These are phyloP conservation scores for Drymodes brunneopygia DNA, from an alignment of 2,113 vertebrate genomes.

Conservation along the genomic window DNA sequence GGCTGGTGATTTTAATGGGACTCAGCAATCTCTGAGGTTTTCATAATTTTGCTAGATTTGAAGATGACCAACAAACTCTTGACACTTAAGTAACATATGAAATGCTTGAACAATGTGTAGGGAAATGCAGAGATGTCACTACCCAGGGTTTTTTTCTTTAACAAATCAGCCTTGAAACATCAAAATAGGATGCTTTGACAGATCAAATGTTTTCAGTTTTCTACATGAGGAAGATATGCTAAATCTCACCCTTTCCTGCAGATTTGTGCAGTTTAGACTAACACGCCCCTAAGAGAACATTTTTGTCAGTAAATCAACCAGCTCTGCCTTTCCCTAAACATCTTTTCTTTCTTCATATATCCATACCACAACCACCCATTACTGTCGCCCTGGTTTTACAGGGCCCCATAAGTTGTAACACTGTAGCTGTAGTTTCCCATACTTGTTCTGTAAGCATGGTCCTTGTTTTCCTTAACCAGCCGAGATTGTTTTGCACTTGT, in stretches of 20 bases:
- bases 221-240: not conserved
- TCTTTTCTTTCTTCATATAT: not conserved
- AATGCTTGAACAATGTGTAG: not conserved
- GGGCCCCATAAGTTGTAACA: no score
- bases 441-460: no score
- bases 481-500: no score
- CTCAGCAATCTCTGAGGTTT: not conserved
- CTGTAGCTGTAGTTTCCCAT: no score
- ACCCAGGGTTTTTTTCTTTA: not conserved
- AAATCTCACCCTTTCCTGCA: not conserved
- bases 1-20: not conserved
- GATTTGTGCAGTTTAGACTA: not conserved
- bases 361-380: not conserved
- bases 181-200: not conserved
- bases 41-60: not conserved
- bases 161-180: not conserved
- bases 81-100: not conserved
- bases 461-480: no score
- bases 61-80: not conserved
- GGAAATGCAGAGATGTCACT: not conserved
- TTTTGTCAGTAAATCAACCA: not conserved
- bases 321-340: not conserved
- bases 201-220: not conserved
- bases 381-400: no score
- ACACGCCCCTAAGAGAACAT: not conserved